Percentiles rank a stretch among this genome's conserved stretches.
Conservation (phyloP, 2,888 invertebrate species). For the Taenaris catops region DNA sequence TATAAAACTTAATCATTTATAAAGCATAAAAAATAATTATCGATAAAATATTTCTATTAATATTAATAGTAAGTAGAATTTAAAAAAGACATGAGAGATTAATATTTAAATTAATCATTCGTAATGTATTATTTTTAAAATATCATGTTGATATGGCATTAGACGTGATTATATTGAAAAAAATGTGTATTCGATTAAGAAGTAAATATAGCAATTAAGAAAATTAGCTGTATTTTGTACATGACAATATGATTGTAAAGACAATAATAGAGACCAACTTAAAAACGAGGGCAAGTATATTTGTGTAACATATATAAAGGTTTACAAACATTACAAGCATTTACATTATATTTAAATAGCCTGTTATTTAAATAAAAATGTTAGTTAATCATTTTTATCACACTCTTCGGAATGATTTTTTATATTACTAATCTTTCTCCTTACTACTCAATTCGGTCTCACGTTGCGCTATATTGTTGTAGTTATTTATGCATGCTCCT, state of each 20-base stretch:
- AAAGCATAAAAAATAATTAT: not conserved
- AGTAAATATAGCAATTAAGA: slow-evolving; percentile 10
- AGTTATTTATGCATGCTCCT: too few species aligned
- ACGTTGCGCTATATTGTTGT: too few species aligned
- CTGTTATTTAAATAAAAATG: too few species aligned
- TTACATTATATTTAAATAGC: slow-evolving; percentile 2
- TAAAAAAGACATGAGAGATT: slow-evolving; percentile 9
- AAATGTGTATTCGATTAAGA: slow-evolving; percentile 10
- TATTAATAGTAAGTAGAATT: too few species aligned
- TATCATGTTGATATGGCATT: slow-evolving; percentile 6
- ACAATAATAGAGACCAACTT: slow-evolving; percentile 61
- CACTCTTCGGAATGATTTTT: too few species aligned
- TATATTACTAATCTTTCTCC: too few species aligned
- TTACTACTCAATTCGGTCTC: too few species aligned
- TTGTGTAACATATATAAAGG: slow-evolving; percentile 23
- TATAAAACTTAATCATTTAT: slow-evolving; percentile 1
- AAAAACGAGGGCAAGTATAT: slow-evolving; percentile 23
- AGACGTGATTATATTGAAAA: slow-evolving; percentile 9
- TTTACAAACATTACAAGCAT: slow-evolving; percentile 10
- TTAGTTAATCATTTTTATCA: too few species aligned
- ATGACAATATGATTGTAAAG: slow-evolving; percentile 46
- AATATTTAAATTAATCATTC: slow-evolving; percentile 2
- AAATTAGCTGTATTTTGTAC: slow-evolving; percentile 32
- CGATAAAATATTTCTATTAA: too few species aligned
- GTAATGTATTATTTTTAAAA: slow-evolving; percentile 8